phyloP scores from a whole-genome alignment of 2,888 invertebrate genomes.

The Rhamphomyia laevipes region DNA sequence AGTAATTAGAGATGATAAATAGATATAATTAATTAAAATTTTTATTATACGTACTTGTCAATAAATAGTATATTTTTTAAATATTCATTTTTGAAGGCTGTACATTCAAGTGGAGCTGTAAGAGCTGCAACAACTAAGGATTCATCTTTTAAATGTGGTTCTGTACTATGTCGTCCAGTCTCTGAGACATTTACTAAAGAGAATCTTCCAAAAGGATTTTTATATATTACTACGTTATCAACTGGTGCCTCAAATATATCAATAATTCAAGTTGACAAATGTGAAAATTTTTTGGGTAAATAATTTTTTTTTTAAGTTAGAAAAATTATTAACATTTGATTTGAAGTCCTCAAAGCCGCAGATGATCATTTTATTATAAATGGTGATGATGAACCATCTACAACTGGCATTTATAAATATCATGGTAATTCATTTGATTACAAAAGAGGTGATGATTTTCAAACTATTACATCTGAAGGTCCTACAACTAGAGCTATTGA shows the following conservation, averaged over 20 bases:
- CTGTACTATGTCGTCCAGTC: slow-evolving; percentile 52
- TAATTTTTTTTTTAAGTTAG: slow-evolving; percentile 4
- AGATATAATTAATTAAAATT: too few relatives aligned
- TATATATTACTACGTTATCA: slow-evolving; percentile 69
- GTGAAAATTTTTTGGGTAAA: slow-evolving; percentile 73
- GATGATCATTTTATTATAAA: slow-evolving; percentile 72
- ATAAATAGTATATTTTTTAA: background rate
- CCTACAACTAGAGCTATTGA: slow-evolving; percentile 23
- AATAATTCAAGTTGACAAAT: slow-evolving; percentile 64
- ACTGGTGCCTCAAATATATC: slow-evolving; percentile 75
- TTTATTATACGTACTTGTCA: too few relatives aligned
- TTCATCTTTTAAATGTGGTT: slow-evolving; percentile 38
- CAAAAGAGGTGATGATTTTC: slow-evolving; percentile 48
- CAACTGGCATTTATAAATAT: slow-evolving; percentile 57
- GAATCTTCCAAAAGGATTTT: slow-evolving; percentile 67
- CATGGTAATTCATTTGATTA: slow-evolving; percentile 71
- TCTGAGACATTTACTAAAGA: slow-evolving; percentile 71
- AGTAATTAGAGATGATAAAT: too few relatives aligned
- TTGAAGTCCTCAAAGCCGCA: slow-evolving; percentile 57
- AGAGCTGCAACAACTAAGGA: slow-evolving; percentile 30
- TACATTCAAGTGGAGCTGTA: slow-evolving; percentile 27
- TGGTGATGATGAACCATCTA: slow-evolving; percentile 64
- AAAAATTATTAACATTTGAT: background rate
- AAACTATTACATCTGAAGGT: slow-evolving; percentile 22
- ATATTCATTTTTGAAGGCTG: slow-evolving; percentile 21